These are phyloP conservation scores for Cryptoleucopteryx plumbea DNA, from an alignment of 2,113 vertebrate species.

Conservation along the genomic window DNA sequence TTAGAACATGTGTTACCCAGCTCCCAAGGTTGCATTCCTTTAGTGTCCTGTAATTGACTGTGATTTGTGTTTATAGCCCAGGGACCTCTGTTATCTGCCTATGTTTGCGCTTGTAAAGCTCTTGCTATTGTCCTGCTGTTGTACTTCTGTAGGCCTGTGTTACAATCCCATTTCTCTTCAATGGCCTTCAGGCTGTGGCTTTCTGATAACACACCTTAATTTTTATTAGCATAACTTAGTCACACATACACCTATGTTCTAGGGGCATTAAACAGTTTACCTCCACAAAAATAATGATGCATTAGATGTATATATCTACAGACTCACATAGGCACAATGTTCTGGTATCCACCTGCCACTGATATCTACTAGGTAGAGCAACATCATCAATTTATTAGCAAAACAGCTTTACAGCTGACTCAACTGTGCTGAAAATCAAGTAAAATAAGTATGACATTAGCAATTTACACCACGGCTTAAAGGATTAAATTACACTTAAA, in stretches of 20 bases:
- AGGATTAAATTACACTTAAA: background rate
- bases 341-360: background rate
- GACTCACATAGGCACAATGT: background rate
- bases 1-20: background rate
- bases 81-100: background rate
- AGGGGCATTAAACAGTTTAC: background rate
- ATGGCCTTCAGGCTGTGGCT: background rate
- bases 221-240: background rate
- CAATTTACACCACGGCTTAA: background rate
- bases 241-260: background rate
- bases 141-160: background rate
- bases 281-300: background rate
- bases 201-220: background rate
- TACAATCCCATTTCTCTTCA: background rate
- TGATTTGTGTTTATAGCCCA: background rate
- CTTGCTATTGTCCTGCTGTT: background rate
- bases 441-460: background rate
- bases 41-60: background rate
- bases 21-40: background rate
- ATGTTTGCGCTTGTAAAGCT: background rate
- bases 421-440: background rate
- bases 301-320: background rate
- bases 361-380: background rate
- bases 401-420: background rate
- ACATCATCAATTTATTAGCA: background rate